Evolutionary conservation across 2,113 vertebrate genomes (phyloP).

Genomic region (Raja brachyura): DNA sequence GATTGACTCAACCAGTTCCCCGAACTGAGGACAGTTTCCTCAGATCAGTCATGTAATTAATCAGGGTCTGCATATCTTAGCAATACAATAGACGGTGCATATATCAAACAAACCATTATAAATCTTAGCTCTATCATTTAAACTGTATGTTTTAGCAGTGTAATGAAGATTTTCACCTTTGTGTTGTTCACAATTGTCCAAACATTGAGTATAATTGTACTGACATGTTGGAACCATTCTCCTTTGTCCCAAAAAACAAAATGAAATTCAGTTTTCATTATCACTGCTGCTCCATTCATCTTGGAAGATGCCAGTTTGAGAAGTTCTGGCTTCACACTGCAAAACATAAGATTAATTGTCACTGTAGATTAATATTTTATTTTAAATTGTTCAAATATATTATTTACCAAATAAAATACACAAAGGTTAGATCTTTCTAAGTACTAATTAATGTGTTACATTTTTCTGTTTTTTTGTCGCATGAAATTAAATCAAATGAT

Average conservation of each 20-base stretch:
- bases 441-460: background rate
- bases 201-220: background rate
- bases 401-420: background rate
- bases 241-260: background rate
- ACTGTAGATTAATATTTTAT: background rate
- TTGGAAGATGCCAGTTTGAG: conserved; percentile 70
- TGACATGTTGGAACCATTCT: background rate
- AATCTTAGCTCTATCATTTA: background rate
- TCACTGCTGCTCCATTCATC: conserved; percentile 91
- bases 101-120: background rate
- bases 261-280: conserved; percentile 62
- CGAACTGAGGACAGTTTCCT: background rate
- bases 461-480: background rate
- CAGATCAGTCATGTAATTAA: background rate
- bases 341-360: conserved; percentile 41
- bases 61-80: background rate
- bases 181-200: background rate
- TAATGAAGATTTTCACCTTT: background rate
- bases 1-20: no score
- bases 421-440: background rate
- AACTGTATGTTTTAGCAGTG: background rate
- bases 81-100: background rate
- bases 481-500: background rate
- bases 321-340: conserved; percentile 55
- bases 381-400: background rate